phyloP scores from a whole-genome alignment of 2,888 invertebrate genomes.

The Melanophora roralis region DNA sequence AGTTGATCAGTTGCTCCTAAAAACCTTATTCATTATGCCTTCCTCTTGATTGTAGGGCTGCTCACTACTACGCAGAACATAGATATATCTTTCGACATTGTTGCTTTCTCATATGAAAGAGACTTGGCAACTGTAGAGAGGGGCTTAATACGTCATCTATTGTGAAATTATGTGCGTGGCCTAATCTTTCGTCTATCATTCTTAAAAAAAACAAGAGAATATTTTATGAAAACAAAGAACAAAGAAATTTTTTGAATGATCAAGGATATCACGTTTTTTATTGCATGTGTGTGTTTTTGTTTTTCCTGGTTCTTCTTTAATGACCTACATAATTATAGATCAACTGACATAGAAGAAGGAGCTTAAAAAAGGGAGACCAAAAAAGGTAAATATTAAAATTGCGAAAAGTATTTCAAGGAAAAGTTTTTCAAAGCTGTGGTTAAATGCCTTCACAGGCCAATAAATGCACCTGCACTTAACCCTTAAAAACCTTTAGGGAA shows the following conservation, averaged over 20 bases:
- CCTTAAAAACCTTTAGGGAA: background rate
- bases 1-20: too few species aligned
- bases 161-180: too few species aligned
- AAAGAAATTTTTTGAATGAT: slow-evolving; percentile 42
- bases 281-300: slow-evolving; percentile 22
- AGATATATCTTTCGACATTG: too few species aligned
- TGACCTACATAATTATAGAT: slow-evolving; percentile 62
- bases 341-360: slow-evolving; percentile 20
- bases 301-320: slow-evolving; percentile 40
- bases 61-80: too few species aligned
- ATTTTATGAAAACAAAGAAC: slow-evolving; percentile 19
- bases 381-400: slow-evolving; percentile 1
- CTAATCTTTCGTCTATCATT: too few species aligned
- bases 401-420: background rate
- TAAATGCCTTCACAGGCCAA: slow-evolving; percentile 26
- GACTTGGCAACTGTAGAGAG: too few species aligned
- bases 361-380: slow-evolving; percentile 2
- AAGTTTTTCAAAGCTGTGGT: background rate
- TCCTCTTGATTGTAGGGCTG: too few species aligned
- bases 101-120: too few species aligned
- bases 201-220: slow-evolving; percentile 18
- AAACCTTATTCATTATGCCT: too few species aligned
- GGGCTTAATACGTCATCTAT: too few species aligned
- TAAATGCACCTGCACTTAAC: slow-evolving; percentile 45
- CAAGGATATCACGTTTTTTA: slow-evolving; percentile 52